Evolutionary conservation across 2,797 vertebrate species (phyloP).

Genomic region (Sebastolobus altivelis): DNA sequence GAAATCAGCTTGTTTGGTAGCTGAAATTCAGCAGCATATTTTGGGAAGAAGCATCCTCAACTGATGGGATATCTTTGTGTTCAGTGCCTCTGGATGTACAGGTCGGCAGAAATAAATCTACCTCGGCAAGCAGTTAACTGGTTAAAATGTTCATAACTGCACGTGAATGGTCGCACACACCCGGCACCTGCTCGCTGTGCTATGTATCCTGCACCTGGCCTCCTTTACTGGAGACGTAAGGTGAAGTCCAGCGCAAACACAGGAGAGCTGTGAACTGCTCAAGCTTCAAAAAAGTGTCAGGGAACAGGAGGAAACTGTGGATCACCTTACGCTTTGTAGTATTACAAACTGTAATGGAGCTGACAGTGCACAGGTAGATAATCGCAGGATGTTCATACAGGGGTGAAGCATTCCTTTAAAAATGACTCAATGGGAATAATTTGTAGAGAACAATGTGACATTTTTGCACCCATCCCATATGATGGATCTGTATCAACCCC

Average conservation of each 20-base stretch:
- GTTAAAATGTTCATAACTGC: slow-evolving; percentile 23
- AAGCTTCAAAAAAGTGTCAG: background rate
- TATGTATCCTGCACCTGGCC: slow-evolving; percentile 2
- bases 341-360: background rate
- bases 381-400: background rate
- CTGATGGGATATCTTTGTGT: background rate
- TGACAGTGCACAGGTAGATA: background rate
- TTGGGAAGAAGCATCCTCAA: background rate
- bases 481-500: background rate
- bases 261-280: background rate
- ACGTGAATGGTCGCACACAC: slow-evolving; percentile 29
- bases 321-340: background rate
- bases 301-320: background rate
- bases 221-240: background rate
- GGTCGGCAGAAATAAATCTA: background rate
- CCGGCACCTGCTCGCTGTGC: background rate
- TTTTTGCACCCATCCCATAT: background rate
- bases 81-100: background rate
- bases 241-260: slow-evolving; percentile 5
- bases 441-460: background rate
- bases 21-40: background rate
- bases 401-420: background rate
- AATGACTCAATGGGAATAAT: background rate
- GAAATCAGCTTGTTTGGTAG: background rate
- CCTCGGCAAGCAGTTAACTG: background rate